Base-by-base conservation (phyloP, 2,797 vertebrate genomes). In the Helostoma temminkii region DNA sequence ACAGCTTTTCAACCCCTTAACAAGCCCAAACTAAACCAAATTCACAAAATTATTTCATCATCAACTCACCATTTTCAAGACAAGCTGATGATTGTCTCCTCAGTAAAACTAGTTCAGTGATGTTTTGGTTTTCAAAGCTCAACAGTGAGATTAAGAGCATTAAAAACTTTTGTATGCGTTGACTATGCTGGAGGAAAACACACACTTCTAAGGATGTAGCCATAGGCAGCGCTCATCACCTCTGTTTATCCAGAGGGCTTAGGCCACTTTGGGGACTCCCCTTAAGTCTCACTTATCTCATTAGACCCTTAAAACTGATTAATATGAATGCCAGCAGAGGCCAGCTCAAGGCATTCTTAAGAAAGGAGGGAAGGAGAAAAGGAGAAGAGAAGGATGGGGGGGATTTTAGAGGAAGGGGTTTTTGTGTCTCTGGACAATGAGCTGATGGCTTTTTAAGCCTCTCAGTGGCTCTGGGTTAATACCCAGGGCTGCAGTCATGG, bases 281-380 rank as follows among this genome's bases (percentile, higher is more conserved):
- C 92, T 93, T 94, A 95, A 95, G 93, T 90, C 93, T 94, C 95
- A 95, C 96, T 97, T 95, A 96, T 96, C 95, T 97, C 95, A 96
- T 96, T 98, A 97, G 92, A 93, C 92, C 95, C 96, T 96, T 97
- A 96, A 95, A 95, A 91, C 91, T 96, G 96, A 97, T 97, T 96
- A 96, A 97, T 97, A 95, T 95, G 95, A 97, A 96, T 96, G 93
- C 93, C 92, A 91, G 91, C 93, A 91, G 94, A 93, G 94, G 91
- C 91, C 89, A 92, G 81, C 88, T 88, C 82, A 82, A 85, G 67
- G 93, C 90, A 88, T 93, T 90, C 89, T 90, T 84, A 82, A 86
- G 84, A 82, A 86, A 88, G 74, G 66, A 84, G 83, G 82, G 80
- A 87, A 83, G 88, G 71, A 87, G 79, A 72, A 56, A 80, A 82